A percentile compares a stretch with the other conserved stretches of the same genome.
Evolutionary conservation across 2,888 invertebrate species (phyloP).

Genomic region (Chydorus sphaericus): DNA sequence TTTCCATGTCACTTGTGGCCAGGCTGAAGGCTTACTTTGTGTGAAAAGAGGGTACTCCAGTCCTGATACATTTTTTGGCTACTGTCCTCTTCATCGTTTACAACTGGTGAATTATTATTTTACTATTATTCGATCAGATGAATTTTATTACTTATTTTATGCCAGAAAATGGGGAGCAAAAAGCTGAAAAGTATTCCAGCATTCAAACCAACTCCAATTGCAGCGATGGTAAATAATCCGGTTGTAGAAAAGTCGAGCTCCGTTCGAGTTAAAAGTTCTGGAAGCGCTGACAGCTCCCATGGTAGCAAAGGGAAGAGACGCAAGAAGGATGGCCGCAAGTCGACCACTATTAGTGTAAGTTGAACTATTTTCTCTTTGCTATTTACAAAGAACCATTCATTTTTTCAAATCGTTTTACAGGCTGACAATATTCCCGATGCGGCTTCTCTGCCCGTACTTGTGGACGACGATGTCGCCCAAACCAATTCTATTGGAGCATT

Average conservation of each 20-base stretch:
- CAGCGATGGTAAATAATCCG: constrained; percentile 71
- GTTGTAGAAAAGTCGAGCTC: constrained; percentile 58
- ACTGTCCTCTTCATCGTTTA: constrained; percentile 89
- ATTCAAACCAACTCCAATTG: constrained; percentile 75
- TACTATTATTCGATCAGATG: background rate
- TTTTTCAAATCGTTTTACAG: background rate
- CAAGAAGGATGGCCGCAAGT: background rate
- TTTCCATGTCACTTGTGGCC: constrained; percentile 97
- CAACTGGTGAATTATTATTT: constrained; percentile 60
- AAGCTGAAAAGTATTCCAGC: constrained; percentile 92
- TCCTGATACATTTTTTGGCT: constrained; percentile 96
- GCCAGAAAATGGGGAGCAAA: constrained; percentile 54
- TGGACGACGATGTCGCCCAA: background rate
- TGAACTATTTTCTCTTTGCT: background rate
- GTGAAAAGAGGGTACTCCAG: constrained; percentile 95
- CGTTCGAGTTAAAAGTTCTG: constrained; percentile 6
- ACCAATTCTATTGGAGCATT: background rate
- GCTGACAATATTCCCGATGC: background rate
- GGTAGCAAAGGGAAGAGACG: constrained; percentile 21
- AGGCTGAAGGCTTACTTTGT: constrained; percentile 80
- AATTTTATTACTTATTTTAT: constrained; percentile 10
- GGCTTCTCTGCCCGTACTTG: background rate
- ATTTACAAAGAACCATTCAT: background rate
- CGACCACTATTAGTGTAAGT: too few species aligned
- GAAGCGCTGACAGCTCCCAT: constrained; percentile 27